Evolutionary conservation across 1,140 invertebrate species (phyloP).

Genomic region (Trachelipus rathkii): DNA sequence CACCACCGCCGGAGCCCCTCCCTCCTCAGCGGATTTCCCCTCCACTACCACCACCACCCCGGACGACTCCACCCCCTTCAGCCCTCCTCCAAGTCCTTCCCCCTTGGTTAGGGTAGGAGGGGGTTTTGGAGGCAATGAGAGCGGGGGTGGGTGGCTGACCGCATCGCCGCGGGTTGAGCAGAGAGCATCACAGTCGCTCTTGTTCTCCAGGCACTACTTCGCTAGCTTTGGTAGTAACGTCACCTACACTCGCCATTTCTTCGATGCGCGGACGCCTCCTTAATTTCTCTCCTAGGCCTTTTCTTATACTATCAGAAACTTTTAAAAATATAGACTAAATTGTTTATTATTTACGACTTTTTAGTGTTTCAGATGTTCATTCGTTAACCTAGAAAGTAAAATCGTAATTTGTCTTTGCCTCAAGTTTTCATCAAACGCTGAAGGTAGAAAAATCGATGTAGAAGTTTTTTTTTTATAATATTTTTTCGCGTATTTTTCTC

Average conservation of each 20-base stretch:
- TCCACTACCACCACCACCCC: conserved; percentile 49
- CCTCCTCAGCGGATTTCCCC: conserved; percentile 45
- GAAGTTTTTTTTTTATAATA: no score
- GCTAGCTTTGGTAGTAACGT: conserved; percentile 54
- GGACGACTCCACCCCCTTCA: conserved; percentile 29
- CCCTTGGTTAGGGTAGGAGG: conserved; percentile 43
- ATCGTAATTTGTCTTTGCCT: no score
- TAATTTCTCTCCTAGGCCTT: not conserved
- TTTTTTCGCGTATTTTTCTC: no score
- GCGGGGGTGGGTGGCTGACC: conserved; percentile 49
- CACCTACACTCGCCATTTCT: conserved; percentile 46
- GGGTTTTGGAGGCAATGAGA: conserved; percentile 35
- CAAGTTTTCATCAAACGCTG: no score
- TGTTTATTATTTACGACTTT: no score
- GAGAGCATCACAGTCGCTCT: conserved; percentile 52
- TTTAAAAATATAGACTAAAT: no score
- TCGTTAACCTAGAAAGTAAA: no score
- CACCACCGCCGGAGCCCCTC: conserved; percentile 52
- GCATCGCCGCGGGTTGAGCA: conserved; percentile 45
- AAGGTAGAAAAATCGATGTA: no score
- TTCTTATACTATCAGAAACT: not conserved
- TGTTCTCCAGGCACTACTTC: conserved; percentile 8
- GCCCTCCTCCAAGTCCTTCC: conserved; percentile 43
- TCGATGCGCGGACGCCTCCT: conserved; percentile 25
- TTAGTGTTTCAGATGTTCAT: no score